Evolutionary conservation across 2,113 vertebrate genomes (phyloP), one percentile per base, ranked within the genome.

Genomic region (Osmerus eperlanus): DNA sequence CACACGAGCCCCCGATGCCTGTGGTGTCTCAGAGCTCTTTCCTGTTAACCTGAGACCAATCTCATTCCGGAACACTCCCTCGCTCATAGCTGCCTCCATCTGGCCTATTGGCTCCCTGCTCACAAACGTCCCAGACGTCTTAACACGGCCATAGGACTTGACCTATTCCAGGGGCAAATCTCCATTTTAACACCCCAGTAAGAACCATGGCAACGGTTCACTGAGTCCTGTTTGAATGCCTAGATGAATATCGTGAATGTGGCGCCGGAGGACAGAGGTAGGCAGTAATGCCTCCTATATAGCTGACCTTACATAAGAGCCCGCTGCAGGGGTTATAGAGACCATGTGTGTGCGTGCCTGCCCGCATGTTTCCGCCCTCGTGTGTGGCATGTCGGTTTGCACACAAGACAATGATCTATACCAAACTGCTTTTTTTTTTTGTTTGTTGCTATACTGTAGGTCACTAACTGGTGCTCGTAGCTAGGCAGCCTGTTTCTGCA

Each of bases 181-280:
- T 78, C 25, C 71, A 78, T 80, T 82, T 81, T 80, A 71, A 70
- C 74, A 36, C 61, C 67, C 61, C 71, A 67, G 58, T 72, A 75
- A 65, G 71, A 79, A 80, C 62, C 19, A 67, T 73, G 60, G 78
- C 71, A 88, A 79, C 78, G 72, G 81, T 79, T 83, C 76, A 82
- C 41, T 47, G 41, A 47, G 41, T 47, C 41, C 41, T 47, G 41
- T 47, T 14, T 79, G 58, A 81, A 70, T 3, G 18, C 15, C 1
- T 68, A 28, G 55, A n/a, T 58, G 69, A 16, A 47, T 47, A 47
- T 47, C 41, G 41, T 47, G 41, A 9, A 47, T 12, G 41, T 9
- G 41, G 41, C 7, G 7, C 41, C 1, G 41, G 41, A 12, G 41
- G 7, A 47, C 41, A 47, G 41, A 47, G 41, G 41, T 47, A 41